Evolutionary conservation across 2,113 vertebrate genomes (phyloP).

Genomic region (Henicopernis longicauda): DNA sequence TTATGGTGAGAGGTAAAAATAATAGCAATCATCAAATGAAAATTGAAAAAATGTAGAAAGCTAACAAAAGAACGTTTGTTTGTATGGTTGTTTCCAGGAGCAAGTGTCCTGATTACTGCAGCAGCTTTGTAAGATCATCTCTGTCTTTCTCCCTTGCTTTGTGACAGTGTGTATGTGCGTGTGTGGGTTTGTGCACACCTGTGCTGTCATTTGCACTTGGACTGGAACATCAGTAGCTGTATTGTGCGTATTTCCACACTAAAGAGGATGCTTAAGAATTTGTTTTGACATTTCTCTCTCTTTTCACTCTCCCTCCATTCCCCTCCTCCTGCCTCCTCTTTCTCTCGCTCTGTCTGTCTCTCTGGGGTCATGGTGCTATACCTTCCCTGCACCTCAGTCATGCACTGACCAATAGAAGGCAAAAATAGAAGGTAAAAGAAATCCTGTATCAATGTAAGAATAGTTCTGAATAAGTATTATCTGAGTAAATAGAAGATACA

Average conservation of each 20-base stretch:
- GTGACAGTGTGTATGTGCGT: background rate
- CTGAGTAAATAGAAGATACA: background rate
- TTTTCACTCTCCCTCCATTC: background rate
- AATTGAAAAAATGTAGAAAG: background rate
- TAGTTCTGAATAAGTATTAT: background rate
- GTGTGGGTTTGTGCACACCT: background rate
- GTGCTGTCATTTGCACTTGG: background rate
- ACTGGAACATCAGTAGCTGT: background rate
- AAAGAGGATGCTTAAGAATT: background rate
- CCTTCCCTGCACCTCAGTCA: background rate
- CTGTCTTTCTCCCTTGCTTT: background rate
- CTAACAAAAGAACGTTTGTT: background rate
- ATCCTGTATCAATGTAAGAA: background rate
- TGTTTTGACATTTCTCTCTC: background rate
- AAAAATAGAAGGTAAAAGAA: conserved; percentile 8
- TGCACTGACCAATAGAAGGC: background rate
- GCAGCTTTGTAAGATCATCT: conserved; percentile 35
- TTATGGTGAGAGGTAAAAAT: background rate
- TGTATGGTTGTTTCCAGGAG: background rate
- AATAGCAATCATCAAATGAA: background rate
- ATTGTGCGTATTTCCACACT: background rate
- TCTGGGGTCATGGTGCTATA: background rate
- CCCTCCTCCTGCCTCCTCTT: background rate
- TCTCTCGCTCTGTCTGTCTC: background rate
- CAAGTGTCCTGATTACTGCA: conserved; percentile 38